These are phyloP conservation scores for Philaethria dido DNA, from an alignment of 2,888 invertebrate species.

Conservation along the genomic window DNA sequence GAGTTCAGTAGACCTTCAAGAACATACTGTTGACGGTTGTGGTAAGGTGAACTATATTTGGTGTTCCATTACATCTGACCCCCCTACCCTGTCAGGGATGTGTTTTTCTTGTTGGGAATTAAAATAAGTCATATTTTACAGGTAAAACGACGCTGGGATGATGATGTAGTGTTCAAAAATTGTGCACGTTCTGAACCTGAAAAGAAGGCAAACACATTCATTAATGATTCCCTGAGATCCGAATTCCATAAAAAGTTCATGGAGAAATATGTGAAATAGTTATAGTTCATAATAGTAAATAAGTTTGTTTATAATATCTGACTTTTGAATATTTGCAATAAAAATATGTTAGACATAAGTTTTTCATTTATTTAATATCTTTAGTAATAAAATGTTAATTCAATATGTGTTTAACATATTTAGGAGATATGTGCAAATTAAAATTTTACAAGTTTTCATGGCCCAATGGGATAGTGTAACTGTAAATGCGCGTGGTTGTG, in stretches of 20 bases:
- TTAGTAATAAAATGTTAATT: not conserved
- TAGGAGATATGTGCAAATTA: too few species aligned
- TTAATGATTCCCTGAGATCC: conserved; percentile 98
- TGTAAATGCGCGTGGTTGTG: too few species aligned
- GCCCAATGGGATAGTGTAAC: too few species aligned
- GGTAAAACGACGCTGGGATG: conserved; percentile 98
- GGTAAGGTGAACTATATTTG: too few species aligned
- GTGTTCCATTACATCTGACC: too few species aligned
- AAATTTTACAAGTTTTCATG: too few species aligned
- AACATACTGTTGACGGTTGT: too few species aligned
- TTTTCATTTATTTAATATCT: not conserved
- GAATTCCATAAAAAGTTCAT: conserved; percentile 99
- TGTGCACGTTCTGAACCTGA: conserved; percentile 98
- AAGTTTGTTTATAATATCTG: not conserved
- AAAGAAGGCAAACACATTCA: conserved; percentile 93
- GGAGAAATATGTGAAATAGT: conserved; percentile 99
- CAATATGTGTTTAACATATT: too few species aligned
- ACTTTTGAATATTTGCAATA: not conserved
- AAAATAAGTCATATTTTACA: conserved; percentile 58
- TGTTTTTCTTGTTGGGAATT: too few species aligned
- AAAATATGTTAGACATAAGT: not conserved
- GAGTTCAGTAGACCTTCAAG: too few species aligned
- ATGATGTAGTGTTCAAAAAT: conserved; percentile 99
- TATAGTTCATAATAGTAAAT: conserved; percentile 2
- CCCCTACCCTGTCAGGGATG: too few species aligned